These are phyloP conservation scores for Phrynocephalus versicolor DNA, from an alignment of 2,113 vertebrate species.

Conservation along the genomic window DNA sequence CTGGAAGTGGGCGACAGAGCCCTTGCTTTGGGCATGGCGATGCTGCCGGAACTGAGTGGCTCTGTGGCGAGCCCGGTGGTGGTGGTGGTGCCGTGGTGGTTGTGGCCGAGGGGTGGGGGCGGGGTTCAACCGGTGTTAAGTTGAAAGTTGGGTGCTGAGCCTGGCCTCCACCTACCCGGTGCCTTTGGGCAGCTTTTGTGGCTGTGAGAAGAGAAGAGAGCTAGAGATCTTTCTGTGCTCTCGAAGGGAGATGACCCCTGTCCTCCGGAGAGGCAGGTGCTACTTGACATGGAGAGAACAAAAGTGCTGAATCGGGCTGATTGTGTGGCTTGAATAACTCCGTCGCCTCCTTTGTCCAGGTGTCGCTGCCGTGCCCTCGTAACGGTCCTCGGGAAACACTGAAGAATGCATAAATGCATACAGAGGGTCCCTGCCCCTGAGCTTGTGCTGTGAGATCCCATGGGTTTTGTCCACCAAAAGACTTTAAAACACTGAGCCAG, in stretches of 20 bases:
- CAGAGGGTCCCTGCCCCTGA: constrained; percentile 26
- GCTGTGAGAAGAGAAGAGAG: constrained; percentile 5
- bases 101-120: neutral
- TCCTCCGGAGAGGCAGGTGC: neutral
- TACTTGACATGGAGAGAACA: neutral
- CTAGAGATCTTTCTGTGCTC: neutral
- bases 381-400: constrained; percentile 28
- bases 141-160: neutral
- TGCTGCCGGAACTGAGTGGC: neutral
- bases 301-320: constrained; percentile 12
- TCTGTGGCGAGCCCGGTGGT: neutral
- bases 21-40: neutral
- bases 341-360: constrained; percentile 43
- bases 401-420: constrained; percentile 29
- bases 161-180: neutral
- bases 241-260: neutral
- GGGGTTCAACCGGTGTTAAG: neutral
- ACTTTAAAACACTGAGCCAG: constrained; percentile 18
- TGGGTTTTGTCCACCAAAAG: constrained; percentile 46
- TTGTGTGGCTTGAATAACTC: constrained; percentile 52
- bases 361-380: constrained; percentile 27
- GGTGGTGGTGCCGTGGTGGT: neutral
- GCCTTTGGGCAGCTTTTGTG: constrained; percentile 8
- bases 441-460: constrained; percentile 28
- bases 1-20: neutral